Evolutionary conservation across 2,888 invertebrate species (phyloP).

Genomic region (Monopis laevigella): DNA sequence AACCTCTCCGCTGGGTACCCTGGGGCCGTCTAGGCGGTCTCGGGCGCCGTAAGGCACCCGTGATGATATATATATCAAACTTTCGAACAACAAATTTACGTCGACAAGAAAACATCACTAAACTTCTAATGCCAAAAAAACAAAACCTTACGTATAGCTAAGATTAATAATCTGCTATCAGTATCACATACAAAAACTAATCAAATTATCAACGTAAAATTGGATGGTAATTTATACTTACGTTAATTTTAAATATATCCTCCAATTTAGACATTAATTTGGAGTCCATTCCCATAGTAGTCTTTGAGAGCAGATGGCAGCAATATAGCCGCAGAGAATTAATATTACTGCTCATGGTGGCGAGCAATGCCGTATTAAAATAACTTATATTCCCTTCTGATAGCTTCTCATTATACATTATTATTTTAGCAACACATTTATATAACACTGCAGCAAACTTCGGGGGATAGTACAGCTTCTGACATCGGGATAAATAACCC

Average conservation of each 20-base stretch:
- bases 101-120: too few species aligned
- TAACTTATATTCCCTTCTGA: slow-evolving; percentile 23
- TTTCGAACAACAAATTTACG: too few species aligned
- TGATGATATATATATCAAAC: too few species aligned
- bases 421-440: slow-evolving; percentile 47
- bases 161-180: too few species aligned
- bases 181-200: too few species aligned
- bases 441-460: slow-evolving; percentile 43
- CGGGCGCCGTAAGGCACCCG: too few species aligned
- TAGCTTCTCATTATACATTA: slow-evolving; percentile 29
- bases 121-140: too few species aligned
- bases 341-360: slow-evolving; percentile 34
- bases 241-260: slow-evolving; percentile 44
- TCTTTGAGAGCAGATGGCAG: slow-evolving; percentile 35
- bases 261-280: slow-evolving; percentile 22
- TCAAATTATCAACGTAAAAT: too few species aligned
- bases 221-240: slow-evolving; percentile 33
- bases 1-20: too few species aligned
- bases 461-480: slow-evolving; percentile 44
- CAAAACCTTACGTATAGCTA: too few species aligned
- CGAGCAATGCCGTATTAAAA: slow-evolving; percentile 30
- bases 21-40: too few species aligned
- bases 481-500: slow-evolving; percentile 43
- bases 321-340: slow-evolving; percentile 45
- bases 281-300: slow-evolving; percentile 13